Evolutionary conservation across 2,797 vertebrate species (phyloP), one percentile per base, ranked within the genome.

Genomic region (Margarornis squamiger): DNA sequence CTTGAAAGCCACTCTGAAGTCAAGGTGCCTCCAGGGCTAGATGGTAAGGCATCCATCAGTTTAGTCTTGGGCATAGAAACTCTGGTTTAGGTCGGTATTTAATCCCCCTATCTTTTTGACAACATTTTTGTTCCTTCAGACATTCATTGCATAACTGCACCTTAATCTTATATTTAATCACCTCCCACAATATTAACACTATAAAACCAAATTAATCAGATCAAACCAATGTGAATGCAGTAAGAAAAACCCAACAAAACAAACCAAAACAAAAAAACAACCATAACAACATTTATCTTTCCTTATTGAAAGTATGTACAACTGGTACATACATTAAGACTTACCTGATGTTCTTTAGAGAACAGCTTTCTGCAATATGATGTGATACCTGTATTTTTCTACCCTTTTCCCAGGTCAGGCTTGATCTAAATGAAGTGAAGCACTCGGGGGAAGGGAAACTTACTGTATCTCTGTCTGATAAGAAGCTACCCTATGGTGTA

Each of bases 391-490:
- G 55, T 62, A 45, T 80, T 93, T 94, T 82, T 88, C 95, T 96
- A 96, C 81, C 46, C 58, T 86, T 96, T 93, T 90, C 65, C 86
- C 86, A 93, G 71, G 63, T 83, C 67, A 93, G 72, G 83, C 51
- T 94, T 80, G 82, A 80, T 86, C 87, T 93, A 95, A 92, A 79
- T 90, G 82, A 88, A 90, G 88, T 86, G 79, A 77, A 86, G 49
- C 63, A 76, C 92, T 94, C 66, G 72, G 62, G 78, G 94, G 32
- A 83, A 88, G 63, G 89, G 67, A 68, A 95, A 91, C 92, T 95
- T 95, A 95, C 92, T 95, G 92, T 49, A 94, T 90, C 71, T 96
- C 91, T 95, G 70, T 92, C 93, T 94, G 89, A 90, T 95, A 88
- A 94, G 93, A 86, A 90, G 85, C 94, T 97, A 96, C 90, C 91